A percentile compares a stretch with the other conserved stretches of the same genome.
Evolutionary conservation across 2,888 invertebrate species (phyloP).

Genomic region (Tholera decimalis): DNA sequence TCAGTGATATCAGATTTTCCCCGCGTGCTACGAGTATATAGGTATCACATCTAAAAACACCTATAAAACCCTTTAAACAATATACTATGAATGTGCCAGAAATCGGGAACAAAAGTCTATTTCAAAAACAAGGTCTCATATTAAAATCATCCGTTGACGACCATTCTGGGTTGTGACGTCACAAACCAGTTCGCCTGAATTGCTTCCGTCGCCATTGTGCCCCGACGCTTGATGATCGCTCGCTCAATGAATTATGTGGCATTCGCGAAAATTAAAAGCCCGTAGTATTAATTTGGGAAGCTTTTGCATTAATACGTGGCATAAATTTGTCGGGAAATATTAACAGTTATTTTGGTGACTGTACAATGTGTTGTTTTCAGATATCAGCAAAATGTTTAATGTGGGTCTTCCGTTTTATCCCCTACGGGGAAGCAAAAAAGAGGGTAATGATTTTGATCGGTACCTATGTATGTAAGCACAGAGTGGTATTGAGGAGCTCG

Average conservation of each 20-base stretch:
- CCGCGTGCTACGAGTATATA: no score
- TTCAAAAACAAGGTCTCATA: conserved; percentile 5
- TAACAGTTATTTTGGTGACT: neutral
- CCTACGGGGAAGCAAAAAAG: no score
- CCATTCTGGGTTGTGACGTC: conserved; percentile 33
- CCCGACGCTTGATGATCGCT: conserved; percentile 34
- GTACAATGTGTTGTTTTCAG: neutral
- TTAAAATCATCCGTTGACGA: conserved; percentile 20
- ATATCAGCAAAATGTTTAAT: neutral
- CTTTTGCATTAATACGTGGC: neutral
- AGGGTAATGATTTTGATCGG: no score
- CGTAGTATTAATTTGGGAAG: conserved; percentile 25
- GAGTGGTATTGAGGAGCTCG: no score
- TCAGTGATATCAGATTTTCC: neutral
- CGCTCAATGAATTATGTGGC: conserved; percentile 41
- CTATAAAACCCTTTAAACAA: neutral
- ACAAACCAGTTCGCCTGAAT: conserved; percentile 26
- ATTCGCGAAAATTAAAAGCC: conserved; percentile 37
- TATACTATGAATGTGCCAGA: neutral
- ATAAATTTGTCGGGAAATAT: neutral
- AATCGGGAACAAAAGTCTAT: neutral
- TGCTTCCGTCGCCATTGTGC: conserved; percentile 29
- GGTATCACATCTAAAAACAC: neutral
- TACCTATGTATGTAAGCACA: no score
- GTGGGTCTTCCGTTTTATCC: no score